Evolutionary conservation across 2,797 vertebrate species (phyloP).

Genomic region (Cyclura pinguis): DNA sequence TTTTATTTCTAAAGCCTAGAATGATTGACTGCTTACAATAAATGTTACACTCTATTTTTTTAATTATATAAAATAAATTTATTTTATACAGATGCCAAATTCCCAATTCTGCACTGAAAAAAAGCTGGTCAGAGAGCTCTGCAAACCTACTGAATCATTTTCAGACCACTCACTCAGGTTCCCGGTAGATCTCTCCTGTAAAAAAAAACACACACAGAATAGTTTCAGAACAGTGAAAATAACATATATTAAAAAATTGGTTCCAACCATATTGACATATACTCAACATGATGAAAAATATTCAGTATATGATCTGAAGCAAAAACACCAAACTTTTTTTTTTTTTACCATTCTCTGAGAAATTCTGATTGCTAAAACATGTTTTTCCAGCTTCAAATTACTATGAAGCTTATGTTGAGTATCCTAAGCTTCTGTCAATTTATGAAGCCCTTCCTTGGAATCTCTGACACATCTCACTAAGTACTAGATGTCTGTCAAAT

Average conservation of each 20-base stretch:
- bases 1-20: conserved; percentile 64
- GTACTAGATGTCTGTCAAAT: background rate
- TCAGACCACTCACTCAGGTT: conserved; percentile 88
- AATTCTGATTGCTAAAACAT: background rate
- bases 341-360: background rate
- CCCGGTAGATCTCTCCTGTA: conserved; percentile 88
- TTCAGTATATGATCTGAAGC: background rate
- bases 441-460: background rate
- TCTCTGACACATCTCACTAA: background rate
- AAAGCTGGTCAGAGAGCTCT: conserved; percentile 84
- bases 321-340: background rate
- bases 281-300: background rate
- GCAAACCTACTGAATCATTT: conserved; percentile 85
- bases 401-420: background rate
- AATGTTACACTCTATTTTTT: conserved; percentile 41
- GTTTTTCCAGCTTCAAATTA: background rate
- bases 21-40: conserved; percentile 68
- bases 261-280: background rate
- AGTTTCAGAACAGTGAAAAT: conserved; percentile 74
- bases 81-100: background rate
- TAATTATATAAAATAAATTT: background rate
- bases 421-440: background rate
- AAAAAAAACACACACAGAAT: conserved; percentile 87
- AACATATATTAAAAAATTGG: background rate
- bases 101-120: conserved; percentile 26